Conservation (phyloP, 2,113 vertebrate species). For the Osmerus mordax region DNA sequence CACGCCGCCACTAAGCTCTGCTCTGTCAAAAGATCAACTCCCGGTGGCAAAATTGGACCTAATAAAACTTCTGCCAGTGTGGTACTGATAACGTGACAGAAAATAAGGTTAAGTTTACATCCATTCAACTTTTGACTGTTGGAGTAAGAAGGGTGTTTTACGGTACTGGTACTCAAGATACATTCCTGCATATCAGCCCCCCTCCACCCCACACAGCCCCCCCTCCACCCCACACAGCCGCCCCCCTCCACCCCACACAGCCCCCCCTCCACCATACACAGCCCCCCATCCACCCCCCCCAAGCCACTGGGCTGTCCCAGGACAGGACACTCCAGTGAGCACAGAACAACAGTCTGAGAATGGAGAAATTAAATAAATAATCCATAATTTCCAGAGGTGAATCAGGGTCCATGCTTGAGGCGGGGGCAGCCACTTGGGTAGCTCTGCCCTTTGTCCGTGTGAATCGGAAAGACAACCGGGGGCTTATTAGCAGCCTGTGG, state of each 20-base stretch:
- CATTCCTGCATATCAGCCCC: slow-evolving; percentile 6
- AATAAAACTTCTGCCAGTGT: too few species aligned
- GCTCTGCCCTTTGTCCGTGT: slow-evolving; percentile 66
- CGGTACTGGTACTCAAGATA: neutral
- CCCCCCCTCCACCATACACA: neutral
- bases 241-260: neutral
- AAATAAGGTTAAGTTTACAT: too few species aligned
- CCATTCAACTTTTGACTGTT: too few species aligned
- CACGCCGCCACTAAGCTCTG: too few species aligned
- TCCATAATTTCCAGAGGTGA: slow-evolving; percentile 38
- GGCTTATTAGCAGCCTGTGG: slow-evolving; percentile 89
- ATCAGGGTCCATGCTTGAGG: slow-evolving; percentile 47
- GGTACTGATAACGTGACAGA: too few species aligned
- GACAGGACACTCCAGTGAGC: slow-evolving; percentile 1
- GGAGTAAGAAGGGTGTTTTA: too few species aligned
- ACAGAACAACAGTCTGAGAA: slow-evolving; percentile 5
- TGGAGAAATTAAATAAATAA: slow-evolving; percentile 28
- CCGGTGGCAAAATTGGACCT: too few species aligned
- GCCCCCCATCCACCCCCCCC: neutral
- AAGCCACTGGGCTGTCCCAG: neutral
- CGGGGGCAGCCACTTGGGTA: slow-evolving; percentile 45
- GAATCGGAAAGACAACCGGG: slow-evolving; percentile 85
- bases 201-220: neutral
- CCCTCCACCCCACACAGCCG: neutral
- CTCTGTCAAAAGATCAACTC: too few species aligned